phyloP scores from a whole-genome alignment of 2,797 vertebrate species.

The Crypturellus tataupa region DNA sequence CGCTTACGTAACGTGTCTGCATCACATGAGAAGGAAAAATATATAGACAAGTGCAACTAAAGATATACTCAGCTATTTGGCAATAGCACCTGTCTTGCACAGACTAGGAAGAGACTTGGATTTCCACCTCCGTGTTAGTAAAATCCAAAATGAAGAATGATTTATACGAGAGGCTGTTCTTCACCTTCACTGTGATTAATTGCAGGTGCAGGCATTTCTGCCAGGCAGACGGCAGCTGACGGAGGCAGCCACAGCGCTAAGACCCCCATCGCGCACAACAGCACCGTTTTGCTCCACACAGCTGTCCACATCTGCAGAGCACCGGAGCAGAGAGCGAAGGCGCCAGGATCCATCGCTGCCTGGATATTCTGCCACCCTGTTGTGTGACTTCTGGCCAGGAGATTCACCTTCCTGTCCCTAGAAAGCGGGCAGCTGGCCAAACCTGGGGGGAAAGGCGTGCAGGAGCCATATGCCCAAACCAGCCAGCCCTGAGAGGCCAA shows the following conservation, averaged over 20 bases:
- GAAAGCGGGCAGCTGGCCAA: neutral
- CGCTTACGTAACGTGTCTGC: neutral
- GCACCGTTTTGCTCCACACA: neutral
- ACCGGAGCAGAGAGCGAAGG: neutral
- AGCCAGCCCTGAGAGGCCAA: neutral
- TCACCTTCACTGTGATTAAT: fast-evolving
- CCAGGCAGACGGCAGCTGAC: neutral
- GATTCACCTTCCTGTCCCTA: neutral
- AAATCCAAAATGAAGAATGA: neutral
- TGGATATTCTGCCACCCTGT: neutral
- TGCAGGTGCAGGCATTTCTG: neutral
- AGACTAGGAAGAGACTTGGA: neutral
- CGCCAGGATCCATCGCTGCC: neutral
- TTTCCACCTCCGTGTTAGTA: neutral
- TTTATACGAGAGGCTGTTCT: neutral
- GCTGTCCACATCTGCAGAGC: neutral
- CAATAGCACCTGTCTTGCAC: neutral
- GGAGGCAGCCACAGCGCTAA: neutral
- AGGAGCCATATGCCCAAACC: neutral
- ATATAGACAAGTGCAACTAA: neutral
- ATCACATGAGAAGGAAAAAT: neutral
- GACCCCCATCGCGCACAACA: neutral
- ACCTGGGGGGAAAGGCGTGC: neutral
- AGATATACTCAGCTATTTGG: neutral
- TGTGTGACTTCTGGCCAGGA: neutral